These are phyloP conservation scores for Gasterosteus nipponicus DNA, from an alignment of 2,113 vertebrate genomes.

Conservation along the genomic window DNA sequence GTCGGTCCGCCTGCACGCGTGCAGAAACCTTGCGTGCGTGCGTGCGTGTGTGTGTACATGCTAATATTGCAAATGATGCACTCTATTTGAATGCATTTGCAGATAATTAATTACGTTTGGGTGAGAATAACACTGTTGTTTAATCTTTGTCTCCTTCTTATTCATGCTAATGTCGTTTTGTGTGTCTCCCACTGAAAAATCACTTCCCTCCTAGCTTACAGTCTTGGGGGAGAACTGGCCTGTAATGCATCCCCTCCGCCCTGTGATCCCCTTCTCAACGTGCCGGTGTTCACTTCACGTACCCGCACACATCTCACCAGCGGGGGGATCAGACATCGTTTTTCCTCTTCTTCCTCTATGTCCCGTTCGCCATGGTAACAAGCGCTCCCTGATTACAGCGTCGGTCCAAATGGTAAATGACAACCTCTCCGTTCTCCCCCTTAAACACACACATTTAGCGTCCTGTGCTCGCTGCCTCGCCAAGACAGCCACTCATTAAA, in stretches of 20 bases:
- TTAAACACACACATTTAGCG: constrained; percentile 73
- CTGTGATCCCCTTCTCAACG: background rate
- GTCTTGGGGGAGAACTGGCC: background rate
- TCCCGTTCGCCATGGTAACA: constrained; percentile 65
- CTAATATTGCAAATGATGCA: constrained; percentile 7
- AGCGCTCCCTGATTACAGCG: constrained; percentile 50
- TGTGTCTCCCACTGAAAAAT: no score
- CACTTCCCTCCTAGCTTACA: no score
- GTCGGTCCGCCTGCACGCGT: constrained; percentile 13
- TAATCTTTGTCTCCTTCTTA: background rate
- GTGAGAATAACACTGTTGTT: background rate
- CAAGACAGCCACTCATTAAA: constrained; percentile 79
- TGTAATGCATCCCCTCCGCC: no score
- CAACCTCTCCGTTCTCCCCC: constrained; percentile 54
- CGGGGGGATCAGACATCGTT: constrained; percentile 30
- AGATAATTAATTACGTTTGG: background rate
- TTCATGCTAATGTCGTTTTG: no score
- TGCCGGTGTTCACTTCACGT: background rate
- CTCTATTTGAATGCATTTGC: background rate
- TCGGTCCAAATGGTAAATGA: constrained; percentile 50
- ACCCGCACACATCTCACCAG: background rate
- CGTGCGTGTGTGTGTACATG: constrained; percentile 4
- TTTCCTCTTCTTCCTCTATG: background rate
- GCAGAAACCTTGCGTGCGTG: constrained; percentile 3
- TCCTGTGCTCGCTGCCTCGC: constrained; percentile 36